Conservation (phyloP, 2,113 vertebrate species). For the Sapayoa aenigma region DNA sequence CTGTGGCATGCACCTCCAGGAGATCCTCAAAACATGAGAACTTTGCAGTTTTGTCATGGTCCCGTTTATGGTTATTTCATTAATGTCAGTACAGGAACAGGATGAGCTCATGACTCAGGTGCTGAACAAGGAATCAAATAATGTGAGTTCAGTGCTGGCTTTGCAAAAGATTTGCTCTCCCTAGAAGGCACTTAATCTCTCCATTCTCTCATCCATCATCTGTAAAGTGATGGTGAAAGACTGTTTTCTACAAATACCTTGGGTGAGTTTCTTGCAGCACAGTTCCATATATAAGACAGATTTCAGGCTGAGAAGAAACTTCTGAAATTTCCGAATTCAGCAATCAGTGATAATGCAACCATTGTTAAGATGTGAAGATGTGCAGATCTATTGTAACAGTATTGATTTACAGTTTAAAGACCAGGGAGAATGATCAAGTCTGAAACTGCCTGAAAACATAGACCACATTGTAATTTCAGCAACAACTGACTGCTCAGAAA, state of each 20-base stretch:
- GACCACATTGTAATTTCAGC: not conserved
- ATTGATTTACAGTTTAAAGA: not conserved
- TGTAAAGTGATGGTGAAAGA: not conserved
- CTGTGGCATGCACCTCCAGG: not conserved
- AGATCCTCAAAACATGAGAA: not conserved
- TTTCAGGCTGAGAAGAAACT: not conserved
- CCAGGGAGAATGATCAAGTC: not conserved
- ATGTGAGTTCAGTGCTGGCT: not conserved
- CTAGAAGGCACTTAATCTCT: not conserved
- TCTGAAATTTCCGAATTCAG: not conserved
- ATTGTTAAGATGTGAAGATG: not conserved
- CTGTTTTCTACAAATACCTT: not conserved
- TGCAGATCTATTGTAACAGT: not conserved
- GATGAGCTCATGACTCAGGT: not conserved
- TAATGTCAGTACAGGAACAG: not conserved
- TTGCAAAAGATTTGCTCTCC: not conserved
- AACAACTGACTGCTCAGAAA: not conserved
- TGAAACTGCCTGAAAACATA: not conserved
- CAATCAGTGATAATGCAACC: not conserved
- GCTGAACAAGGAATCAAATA: not conserved
- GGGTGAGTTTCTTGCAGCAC: not conserved
- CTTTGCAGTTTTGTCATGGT: not conserved
- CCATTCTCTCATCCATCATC: not conserved
- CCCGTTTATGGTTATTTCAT: not conserved
- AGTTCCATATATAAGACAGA: not conserved